Evolutionary conservation across 2,888 invertebrate genomes (phyloP), one percentile per base, ranked within the genome.

Genomic region (Anoplius nigerrimus): DNA sequence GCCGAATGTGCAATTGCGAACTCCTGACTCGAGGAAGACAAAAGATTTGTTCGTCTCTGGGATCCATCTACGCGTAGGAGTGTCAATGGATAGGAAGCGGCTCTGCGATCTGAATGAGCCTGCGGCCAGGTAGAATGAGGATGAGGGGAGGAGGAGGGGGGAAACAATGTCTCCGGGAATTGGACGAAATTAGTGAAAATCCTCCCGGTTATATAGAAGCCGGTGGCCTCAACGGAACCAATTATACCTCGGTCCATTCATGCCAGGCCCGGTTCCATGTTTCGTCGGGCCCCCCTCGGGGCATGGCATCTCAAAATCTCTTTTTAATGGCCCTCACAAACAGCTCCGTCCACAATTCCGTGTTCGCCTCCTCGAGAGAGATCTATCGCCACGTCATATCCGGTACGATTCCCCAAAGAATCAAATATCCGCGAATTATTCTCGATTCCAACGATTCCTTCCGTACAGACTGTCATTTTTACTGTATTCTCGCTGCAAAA

Each of bases 301-400:
- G 69, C 72, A 75, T 66, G 63, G 64, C 67, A 65, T 71, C 71
- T 76, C 80, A 78, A 88, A 87, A 88, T 88, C 85, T 80, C 80
- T 86, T 88, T 88, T 88, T 88, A 87, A 88, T 86, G 83, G 79
- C 69, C 74, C 76, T 54, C 51, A 55, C 63, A 60, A 74, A 59
- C 64, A 62, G 51, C 51, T 59, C 56, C 61, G 48, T 62, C 56
- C 64, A 51, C 56, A 58, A 68, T 63, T 69, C 51, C 66, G 54
- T 73, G 61, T 68, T 59, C 45, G 13, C 64, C 68, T 69, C 65
- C 70, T 70, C 52, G 62, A 34, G 11, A 34, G 11, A 57, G 66
- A 60, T 65, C 54, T 11, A 22, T 6, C 22, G 18, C 58, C 20
- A 34, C 75, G 73, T 75, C 70, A 78, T 71, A 78, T 82, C 82